These are phyloP conservation scores for Benitochromis conjunctus DNA, from an alignment of 2,113 vertebrate genomes.

Conservation along the genomic window DNA sequence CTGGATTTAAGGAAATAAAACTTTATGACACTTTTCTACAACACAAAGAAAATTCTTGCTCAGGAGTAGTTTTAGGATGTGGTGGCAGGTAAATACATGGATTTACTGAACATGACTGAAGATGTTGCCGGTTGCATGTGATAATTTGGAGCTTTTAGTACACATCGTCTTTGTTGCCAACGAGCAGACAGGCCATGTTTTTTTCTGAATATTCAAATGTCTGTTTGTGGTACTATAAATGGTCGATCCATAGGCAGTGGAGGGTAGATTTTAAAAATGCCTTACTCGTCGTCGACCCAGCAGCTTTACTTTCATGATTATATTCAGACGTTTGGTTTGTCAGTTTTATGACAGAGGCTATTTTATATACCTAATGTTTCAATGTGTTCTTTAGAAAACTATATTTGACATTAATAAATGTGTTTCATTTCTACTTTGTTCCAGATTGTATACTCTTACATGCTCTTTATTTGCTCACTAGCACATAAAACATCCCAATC, in stretches of 20 bases:
- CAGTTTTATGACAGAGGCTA: not conserved
- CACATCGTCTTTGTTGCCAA: not conserved
- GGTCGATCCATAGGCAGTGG: not conserved
- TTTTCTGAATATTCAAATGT: not conserved
- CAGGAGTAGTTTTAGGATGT: not conserved
- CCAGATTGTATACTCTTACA: not conserved
- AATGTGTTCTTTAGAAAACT: not conserved
- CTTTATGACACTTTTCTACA: not conserved
- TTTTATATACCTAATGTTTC: not conserved
- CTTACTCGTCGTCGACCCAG: not conserved
- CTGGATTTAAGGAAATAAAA: not conserved
- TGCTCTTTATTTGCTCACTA: not conserved
- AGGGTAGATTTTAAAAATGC: not conserved
- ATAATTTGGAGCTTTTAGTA: not conserved
- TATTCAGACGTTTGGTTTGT: not conserved
- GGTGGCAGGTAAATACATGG: not conserved
- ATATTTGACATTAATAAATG: not conserved
- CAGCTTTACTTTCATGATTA: not conserved
- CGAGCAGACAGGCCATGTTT: not conserved
- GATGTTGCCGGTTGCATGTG: not conserved
- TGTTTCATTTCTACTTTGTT: not conserved
- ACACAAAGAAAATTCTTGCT: not conserved
- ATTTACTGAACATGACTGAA: not conserved
- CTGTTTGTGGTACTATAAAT: not conserved
- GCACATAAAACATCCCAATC: not conserved